phyloP scores from a whole-genome alignment of 1,140 invertebrate species.

The Leptestheria dahalacensis region DNA sequence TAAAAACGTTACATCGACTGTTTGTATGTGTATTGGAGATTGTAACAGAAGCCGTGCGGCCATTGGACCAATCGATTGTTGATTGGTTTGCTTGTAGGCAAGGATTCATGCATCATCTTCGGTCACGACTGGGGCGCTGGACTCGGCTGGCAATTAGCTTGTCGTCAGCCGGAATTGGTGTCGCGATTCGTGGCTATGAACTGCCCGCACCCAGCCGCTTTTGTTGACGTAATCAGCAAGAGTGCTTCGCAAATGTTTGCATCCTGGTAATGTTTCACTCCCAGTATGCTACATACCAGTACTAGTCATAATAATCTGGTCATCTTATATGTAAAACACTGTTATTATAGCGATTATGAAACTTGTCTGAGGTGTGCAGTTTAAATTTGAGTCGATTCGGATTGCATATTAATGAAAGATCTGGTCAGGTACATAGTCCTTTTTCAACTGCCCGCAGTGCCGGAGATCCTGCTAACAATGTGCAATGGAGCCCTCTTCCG shows the following conservation, averaged over 20 bases:
- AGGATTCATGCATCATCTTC: slow-evolving; percentile 41
- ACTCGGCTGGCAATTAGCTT: slow-evolving; percentile 52
- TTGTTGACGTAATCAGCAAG: slow-evolving; percentile 1
- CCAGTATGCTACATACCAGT: neutral
- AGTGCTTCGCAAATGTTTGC: slow-evolving; percentile 1
- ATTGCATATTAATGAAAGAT: neutral
- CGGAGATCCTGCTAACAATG: slow-evolving; percentile 2
- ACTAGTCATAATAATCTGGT: neutral
- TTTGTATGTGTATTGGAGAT: slow-evolving; percentile 23
- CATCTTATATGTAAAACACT: no score
- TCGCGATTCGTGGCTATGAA: slow-evolving; percentile 55
- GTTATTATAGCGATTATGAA: no score
- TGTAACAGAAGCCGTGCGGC: slow-evolving; percentile 52
- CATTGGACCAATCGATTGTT: no score
- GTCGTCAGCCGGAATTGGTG: slow-evolving; percentile 47
- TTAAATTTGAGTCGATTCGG: no score
- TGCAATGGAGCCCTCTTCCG: slow-evolving; percentile 6
- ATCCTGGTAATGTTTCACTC: slow-evolving; percentile 8
- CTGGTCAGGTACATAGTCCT: slow-evolving; percentile 13
- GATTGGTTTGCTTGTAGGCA: slow-evolving; percentile 44
- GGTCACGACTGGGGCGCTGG: slow-evolving; percentile 69
- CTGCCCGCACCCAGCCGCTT: slow-evolving; percentile 46
- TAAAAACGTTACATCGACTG: slow-evolving; percentile 3
- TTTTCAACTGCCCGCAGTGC: slow-evolving; percentile 9
- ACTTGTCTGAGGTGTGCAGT: no score